Conservation (phyloP, 2,113 vertebrate genomes). For the Porphyrio hochstetteri region DNA sequence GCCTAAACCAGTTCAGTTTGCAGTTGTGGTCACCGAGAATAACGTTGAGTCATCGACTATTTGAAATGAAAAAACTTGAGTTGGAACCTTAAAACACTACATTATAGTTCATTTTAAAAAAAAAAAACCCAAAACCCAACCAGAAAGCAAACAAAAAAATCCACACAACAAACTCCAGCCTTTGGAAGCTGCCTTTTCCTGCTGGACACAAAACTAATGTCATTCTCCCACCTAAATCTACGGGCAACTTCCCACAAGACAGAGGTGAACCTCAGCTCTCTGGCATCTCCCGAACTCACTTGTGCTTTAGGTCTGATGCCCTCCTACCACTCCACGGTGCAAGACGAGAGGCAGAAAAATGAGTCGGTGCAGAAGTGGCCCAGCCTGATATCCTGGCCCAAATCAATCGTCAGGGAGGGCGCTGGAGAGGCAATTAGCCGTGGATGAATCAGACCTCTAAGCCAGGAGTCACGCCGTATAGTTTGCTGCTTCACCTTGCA, state of each 20-base stretch:
- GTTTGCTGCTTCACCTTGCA: not conserved
- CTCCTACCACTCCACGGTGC: not conserved
- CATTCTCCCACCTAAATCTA: not conserved
- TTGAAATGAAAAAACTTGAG: not conserved
- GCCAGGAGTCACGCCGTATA: rapidly evolving
- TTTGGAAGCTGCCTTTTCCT: not conserved
- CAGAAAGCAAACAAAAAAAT: not conserved
- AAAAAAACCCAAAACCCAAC: not conserved
- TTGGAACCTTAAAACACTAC: not conserved
- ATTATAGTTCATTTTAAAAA: not conserved
- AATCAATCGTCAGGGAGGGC: not conserved
- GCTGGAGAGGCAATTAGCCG: not conserved
- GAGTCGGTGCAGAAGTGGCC: not conserved
- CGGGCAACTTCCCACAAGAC: not conserved
- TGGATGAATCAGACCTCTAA: not conserved
- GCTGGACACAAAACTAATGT: not conserved
- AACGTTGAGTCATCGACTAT: not conserved
- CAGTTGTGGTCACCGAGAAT: not conserved
- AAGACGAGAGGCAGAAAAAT: not conserved
- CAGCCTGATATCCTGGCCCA: rapidly evolving
- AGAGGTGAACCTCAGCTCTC: not conserved
- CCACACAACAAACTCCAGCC: not conserved
- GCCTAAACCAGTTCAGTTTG: not conserved
- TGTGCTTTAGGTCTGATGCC: not conserved
- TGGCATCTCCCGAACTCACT: not conserved